phyloP scores from a whole-genome alignment of 2,113 vertebrate genomes.

The Varanus salvator region DNA sequence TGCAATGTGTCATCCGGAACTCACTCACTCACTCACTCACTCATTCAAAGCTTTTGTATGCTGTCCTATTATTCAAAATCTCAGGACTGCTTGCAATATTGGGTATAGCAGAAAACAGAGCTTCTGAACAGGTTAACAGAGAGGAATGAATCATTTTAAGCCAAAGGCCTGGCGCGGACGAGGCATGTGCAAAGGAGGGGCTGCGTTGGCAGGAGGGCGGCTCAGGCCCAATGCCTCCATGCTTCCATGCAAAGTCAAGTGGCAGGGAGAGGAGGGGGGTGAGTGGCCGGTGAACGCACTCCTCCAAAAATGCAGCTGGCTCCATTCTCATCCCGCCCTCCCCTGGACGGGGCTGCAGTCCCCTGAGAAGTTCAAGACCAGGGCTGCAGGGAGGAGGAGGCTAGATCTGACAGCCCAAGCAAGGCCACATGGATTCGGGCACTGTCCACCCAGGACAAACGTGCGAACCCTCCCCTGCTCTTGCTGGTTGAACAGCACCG shows the following conservation, averaged over 20 bases:
- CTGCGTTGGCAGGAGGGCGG: neutral
- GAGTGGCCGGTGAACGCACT: neutral
- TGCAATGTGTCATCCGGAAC: no score
- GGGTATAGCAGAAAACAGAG: neutral
- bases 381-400: no score
- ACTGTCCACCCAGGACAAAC: no score
- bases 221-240: neutral
- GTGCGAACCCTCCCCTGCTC: no score
- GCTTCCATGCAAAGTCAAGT: neutral
- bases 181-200: neutral
- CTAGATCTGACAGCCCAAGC: no score
- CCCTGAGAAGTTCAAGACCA: neutral
- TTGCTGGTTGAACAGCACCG: neutral
- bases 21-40: no score
- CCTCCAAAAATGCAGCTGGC: neutral
- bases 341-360: neutral
- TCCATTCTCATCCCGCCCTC: no score
- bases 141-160: neutral
- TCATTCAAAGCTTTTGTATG: no score
- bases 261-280: neutral
- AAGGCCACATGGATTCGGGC: no score
- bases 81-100: no score
- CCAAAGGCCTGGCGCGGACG: neutral
- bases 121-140: neutral
- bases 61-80: no score